phyloP scores from a whole-genome alignment of 2,888 invertebrate species.

The Ceramica pisi region DNA sequence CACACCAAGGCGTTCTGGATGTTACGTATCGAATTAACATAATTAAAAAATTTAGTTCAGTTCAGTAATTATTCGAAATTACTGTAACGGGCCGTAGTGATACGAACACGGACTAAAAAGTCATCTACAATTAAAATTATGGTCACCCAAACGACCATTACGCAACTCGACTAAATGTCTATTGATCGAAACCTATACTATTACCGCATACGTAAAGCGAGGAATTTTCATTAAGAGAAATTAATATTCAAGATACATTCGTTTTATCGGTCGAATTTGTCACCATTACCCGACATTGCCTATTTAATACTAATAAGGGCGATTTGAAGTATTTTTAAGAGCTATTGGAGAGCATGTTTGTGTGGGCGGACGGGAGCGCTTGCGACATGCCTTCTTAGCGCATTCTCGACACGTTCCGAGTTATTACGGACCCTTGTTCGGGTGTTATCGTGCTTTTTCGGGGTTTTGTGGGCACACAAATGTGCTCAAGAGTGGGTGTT shows the following conservation, averaged over 20 bases:
- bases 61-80: slow-evolving; percentile 57
- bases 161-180: slow-evolving; percentile 39
- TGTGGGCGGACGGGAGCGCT: slow-evolving; percentile 64
- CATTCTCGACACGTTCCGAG: slow-evolving; percentile 58
- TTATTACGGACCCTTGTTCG: slow-evolving; percentile 62
- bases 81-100: slow-evolving; percentile 45
- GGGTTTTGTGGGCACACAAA: slow-evolving; percentile 48
- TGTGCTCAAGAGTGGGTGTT: slow-evolving; percentile 27
- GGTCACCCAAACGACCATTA: slow-evolving; percentile 44
- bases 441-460: slow-evolving; percentile 58
- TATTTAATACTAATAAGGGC: slow-evolving; percentile 67
- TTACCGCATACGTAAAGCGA: slow-evolving; percentile 30
- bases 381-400: slow-evolving; percentile 37
- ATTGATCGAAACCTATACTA: slow-evolving; percentile 28
- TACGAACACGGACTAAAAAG: slow-evolving; percentile 48
- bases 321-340: slow-evolving; percentile 60
- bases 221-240: slow-evolving; percentile 62
- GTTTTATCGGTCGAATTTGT: slow-evolving; percentile 67
- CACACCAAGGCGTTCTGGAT: slow-evolving; percentile 33
- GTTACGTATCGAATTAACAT: slow-evolving; percentile 44
- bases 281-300: slow-evolving; percentile 61
- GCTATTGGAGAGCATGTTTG: slow-evolving; percentile 42
- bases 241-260: slow-evolving; percentile 67
- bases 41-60: slow-evolving; percentile 46
- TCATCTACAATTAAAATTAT: slow-evolving; percentile 62